Evolutionary conservation across 2,888 invertebrate species (phyloP), one percentile per base, ranked within the genome.

Genomic region (Mystacides longicornis): DNA sequence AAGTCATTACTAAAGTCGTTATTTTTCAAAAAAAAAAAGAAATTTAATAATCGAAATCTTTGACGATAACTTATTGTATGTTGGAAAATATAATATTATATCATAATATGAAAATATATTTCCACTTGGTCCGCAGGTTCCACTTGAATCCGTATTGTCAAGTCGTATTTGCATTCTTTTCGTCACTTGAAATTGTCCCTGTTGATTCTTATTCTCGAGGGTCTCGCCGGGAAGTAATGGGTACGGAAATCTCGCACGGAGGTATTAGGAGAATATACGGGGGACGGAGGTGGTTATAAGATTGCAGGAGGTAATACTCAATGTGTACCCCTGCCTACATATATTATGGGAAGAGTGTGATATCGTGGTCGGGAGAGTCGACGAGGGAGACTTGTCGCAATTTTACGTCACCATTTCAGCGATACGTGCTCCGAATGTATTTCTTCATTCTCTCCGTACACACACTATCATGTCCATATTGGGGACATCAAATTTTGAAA

Each of bases 391-490:
- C 14, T 33, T 49, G 51, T 49, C 51, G 45, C 55, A 48, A 49
- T 55, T 55, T 55, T 55, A 55, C 52, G 49, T 49, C 51, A 45
- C 55, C 55, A 55, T 55, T 55, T 55, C 37, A 21, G 21, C 42
- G 21, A 48, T 33, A 55, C 55, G 55, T 55, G 55, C 19, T 23
- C 51, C 19, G 55, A 55, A 55, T 55, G 37, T 14, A n/a, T n/a
- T 16, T 37, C 37, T 37, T 37, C 37, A n/a, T 37, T 37, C 37
- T 3, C 7, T 3, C 3, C 14, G 37, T 37, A 27, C 7, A 27
- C n/a, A n/a, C n/a, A n/a, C n/a, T n/a, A n/a, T n/a, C n/a, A n/a
- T n/a, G n/a, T n/a, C n/a, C n/a, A n/a, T n/a, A n/a, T n/a, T n/a
- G n/a, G n/a, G n/a, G n/a, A n/a, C n/a, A n/a, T n/a, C n/a, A n/a